A percentile compares a stretch with the other conserved stretches of the same genome.
phyloP scores from a whole-genome alignment of 1,140 invertebrate species.

The Drosophila kepulauana region DNA sequence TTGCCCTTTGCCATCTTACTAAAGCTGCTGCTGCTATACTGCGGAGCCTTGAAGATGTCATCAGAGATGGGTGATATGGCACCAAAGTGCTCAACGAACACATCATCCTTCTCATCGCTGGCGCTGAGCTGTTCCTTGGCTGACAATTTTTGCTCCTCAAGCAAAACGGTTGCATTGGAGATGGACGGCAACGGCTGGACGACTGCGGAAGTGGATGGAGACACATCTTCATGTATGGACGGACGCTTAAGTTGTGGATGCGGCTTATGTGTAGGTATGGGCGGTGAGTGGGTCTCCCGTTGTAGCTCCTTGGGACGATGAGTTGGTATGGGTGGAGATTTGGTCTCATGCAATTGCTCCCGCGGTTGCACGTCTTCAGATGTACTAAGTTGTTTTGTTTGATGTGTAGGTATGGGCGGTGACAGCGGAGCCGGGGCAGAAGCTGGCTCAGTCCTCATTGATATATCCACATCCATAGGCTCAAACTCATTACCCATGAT shows the following conservation, averaged over 20 bases:
- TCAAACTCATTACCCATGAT: constrained; percentile 40
- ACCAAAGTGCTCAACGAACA: constrained; percentile 69
- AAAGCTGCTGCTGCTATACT: constrained; percentile 53
- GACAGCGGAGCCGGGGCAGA: neutral
- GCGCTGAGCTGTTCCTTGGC: constrained; percentile 75
- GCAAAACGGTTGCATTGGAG: constrained; percentile 42
- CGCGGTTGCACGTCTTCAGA: neutral
- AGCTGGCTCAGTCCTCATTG: constrained; percentile 19
- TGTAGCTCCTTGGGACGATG: constrained; percentile 5
- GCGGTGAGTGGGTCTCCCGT: constrained; percentile 3
- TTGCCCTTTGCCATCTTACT: constrained; percentile 40
- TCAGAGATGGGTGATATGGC: constrained; percentile 65
- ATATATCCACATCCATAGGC: constrained; percentile 70
- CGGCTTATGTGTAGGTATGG: constrained; percentile 33
- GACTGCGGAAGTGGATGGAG: neutral
- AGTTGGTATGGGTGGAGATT: constrained; percentile 18
- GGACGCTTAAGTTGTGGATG: constrained; percentile 37
- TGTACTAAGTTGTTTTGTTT: neutral
- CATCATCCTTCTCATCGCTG: constrained; percentile 78
- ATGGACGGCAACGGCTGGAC: neutral
- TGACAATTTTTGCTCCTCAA: constrained; percentile 66
- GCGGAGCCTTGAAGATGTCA: constrained; percentile 67
- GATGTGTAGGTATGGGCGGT: constrained; percentile 24
- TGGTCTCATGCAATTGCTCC: no score
- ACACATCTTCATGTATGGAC: constrained; percentile 43